Evolutionary conservation across 2,888 invertebrate species (phyloP).

Genomic region (Hydrotaea diabolus): DNA sequence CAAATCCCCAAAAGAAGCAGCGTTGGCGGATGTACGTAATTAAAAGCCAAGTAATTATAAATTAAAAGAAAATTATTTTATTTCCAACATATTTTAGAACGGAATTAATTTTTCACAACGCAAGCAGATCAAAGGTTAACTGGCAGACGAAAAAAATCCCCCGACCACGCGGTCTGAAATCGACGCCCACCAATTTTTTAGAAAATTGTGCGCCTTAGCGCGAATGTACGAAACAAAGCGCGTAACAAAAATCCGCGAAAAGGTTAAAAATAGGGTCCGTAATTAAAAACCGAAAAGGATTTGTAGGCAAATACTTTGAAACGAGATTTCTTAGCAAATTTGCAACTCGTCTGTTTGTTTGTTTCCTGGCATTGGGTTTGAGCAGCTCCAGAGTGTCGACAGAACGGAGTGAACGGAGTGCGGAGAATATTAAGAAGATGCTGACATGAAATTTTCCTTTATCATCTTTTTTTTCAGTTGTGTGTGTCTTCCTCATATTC

Average conservation of each 20-base stretch:
- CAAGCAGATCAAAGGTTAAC: conserved; percentile 11
- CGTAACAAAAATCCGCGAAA: background rate
- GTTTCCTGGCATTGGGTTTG: background rate
- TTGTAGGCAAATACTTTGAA: background rate
- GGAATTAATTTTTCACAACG: background rate
- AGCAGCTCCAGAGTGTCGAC: background rate
- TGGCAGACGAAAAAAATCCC: background rate
- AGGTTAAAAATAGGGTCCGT: background rate
- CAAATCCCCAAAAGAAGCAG: background rate
- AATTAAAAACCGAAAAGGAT: conserved; percentile 12
- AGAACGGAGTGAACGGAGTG: too few species aligned
- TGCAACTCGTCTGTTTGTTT: background rate
- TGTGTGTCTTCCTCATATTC: background rate
- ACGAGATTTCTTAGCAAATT: background rate
- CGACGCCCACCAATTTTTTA: too few species aligned
- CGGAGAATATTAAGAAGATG: background rate
- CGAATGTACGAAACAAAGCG: background rate
- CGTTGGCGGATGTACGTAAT: background rate
- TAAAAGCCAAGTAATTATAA: background rate
- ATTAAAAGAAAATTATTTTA: background rate
- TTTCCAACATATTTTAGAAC: conserved; percentile 12
- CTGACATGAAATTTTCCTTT: conserved; percentile 9
- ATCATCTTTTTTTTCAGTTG: background rate
- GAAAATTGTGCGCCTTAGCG: too few species aligned
- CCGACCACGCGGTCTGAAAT: background rate